Evolutionary conservation across 64 coral and sea anemone species (phyloP).

Genomic region (Actinia equina): DNA sequence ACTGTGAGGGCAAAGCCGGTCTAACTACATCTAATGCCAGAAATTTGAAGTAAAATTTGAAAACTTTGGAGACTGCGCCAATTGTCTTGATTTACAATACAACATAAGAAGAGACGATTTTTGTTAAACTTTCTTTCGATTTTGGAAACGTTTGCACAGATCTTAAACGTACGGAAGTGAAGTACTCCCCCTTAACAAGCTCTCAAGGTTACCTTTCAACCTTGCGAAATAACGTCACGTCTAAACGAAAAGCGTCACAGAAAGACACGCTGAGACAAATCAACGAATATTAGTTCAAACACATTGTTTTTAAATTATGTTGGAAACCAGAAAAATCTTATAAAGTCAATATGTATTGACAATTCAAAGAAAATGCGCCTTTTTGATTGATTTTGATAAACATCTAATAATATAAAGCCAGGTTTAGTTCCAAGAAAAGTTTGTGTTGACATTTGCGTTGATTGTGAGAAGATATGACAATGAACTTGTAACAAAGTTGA

Average conservation of each 20-base stretch:
- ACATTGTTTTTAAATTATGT: not conserved
- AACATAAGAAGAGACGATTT: not conserved
- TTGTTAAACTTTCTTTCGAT: not conserved
- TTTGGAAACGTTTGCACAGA: not conserved
- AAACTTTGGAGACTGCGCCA: too few species aligned
- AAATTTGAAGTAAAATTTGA: too few species aligned
- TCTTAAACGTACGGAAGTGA: too few species aligned
- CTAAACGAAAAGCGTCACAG: not conserved
- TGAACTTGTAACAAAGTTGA: not conserved
- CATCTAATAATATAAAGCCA: not conserved
- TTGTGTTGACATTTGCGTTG: not conserved
- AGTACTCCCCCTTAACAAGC: too few species aligned
- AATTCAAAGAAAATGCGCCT: not conserved
- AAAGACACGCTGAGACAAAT: not conserved
- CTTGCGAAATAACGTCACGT: too few species aligned
- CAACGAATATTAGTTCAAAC: not conserved
- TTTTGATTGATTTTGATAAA: not conserved
- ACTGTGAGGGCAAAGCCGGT: too few species aligned
- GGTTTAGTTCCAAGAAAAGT: not conserved
- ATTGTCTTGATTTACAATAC: too few species aligned
- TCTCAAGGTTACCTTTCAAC: too few species aligned
- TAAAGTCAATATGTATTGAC: not conserved
- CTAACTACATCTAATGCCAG: too few species aligned
- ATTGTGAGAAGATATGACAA: not conserved
- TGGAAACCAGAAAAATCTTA: not conserved